Evolutionary conservation across 2,113 vertebrate genomes (phyloP), one percentile per base, ranked within the genome.

Genomic region (Piprites chloris): DNA sequence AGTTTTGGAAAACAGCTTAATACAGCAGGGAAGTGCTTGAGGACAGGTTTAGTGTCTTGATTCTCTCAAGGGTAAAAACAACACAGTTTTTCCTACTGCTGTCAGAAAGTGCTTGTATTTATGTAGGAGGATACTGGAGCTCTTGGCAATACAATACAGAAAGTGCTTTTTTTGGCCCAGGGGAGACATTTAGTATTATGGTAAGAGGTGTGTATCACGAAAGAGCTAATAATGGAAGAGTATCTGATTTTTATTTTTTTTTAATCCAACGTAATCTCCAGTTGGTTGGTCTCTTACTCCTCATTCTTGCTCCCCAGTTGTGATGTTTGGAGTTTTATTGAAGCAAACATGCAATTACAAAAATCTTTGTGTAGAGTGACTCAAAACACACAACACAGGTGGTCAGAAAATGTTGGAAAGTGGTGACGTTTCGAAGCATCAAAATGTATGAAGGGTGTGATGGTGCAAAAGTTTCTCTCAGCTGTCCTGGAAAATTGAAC

Each of bases 141-240:
- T 88, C 3, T 63, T 86, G 52, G 49, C 69, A 75, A 33, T 55
- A 24, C 24, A 46, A 9, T 28, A 41, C 39, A 11, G 20, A 67
- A 71, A 12, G 42, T 37, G 73, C 47, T 97, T 93, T 92, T 84
- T 55, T 93, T 92, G 94, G 89, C 80, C 27, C 41, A 12, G 63
- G 50, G 42, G 49, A 93, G 35, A n/a, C 49, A 6, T 58, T 68
- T 35, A 33, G 23, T 90, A 6, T 77, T 89, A 74, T n/a, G 37
- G 6, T 72, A 93, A 92, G 76, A 82, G 83, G 71, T 56, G 71
- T 88, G 84, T 44, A 35, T 77, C 56, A 84, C 69, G 24, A 59
- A 92, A 84, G 63, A 63, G 21, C 47, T 67, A 63, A 81, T 47
- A 67, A 67, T 20, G 52, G 66, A 89, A 85, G 71, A 75, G 65